Percentiles rank a stretch among this genome's conserved stretches.
These are phyloP conservation scores for Erithacus rubecula DNA, from an alignment of 2,797 vertebrate species.

Conservation along the genomic window DNA sequence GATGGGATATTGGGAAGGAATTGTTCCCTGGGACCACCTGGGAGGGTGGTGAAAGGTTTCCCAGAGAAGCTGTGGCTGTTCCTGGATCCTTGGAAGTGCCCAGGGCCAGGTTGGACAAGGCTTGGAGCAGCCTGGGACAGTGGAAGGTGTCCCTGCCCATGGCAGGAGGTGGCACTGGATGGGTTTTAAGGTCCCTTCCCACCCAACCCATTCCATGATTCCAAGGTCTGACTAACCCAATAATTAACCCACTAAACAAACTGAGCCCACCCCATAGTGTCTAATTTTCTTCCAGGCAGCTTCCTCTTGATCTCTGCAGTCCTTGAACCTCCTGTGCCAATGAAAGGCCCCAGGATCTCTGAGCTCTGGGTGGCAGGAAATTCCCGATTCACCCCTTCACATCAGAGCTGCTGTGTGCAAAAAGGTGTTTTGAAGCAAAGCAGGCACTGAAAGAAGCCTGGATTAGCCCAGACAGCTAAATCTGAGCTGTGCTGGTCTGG, in stretches of 20 bases:
- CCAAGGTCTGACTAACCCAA: not conserved
- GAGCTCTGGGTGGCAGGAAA: not conserved
- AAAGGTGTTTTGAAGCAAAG: not conserved
- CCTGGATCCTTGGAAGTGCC: not conserved
- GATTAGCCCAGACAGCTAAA: not conserved
- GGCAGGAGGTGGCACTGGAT: fast-evolving
- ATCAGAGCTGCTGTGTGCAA: not conserved
- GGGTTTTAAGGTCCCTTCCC: not conserved
- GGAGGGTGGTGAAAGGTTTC: not conserved
- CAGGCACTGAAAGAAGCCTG: not conserved
- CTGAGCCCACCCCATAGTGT: not conserved
- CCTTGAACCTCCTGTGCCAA: not conserved
- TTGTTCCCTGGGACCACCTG: not conserved
- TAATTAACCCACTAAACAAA: not conserved
- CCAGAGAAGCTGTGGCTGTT: not conserved
- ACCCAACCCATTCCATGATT: not conserved
- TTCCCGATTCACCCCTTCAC: not conserved
- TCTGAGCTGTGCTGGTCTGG: not conserved
- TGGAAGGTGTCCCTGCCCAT: not conserved
- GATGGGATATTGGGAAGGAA: not conserved
- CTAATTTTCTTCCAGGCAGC: not conserved
- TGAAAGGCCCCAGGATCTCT: not conserved
- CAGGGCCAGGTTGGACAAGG: not conserved
- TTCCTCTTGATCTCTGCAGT: not conserved
- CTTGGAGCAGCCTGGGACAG: fast-evolving